These are phyloP conservation scores for Pampus argenteus DNA, from an alignment of 2,797 vertebrate species.

Conservation along the genomic window DNA sequence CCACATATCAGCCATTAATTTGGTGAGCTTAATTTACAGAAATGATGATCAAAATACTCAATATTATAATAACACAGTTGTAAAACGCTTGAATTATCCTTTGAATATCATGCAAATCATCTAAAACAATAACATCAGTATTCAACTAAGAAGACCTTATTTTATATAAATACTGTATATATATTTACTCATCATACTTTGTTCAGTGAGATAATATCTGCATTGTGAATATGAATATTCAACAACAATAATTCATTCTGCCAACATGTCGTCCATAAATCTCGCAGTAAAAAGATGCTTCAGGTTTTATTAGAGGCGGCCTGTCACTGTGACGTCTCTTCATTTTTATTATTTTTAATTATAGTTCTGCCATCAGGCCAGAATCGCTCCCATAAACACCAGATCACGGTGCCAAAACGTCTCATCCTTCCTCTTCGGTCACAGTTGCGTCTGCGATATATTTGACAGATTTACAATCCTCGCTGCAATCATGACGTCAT, in stretches of 20 bases:
- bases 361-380: slow-evolving; percentile 7
- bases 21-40: no score
- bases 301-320: slow-evolving; percentile 14
- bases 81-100: no score
- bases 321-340: slow-evolving; percentile 17
- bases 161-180: no score
- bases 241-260: not conserved
- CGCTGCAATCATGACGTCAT: not conserved
- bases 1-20: no score
- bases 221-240: not conserved
- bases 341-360: slow-evolving; percentile 26
- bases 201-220: no score
- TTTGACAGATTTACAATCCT: slow-evolving; percentile 12
- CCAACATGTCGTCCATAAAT: not conserved
- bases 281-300: slow-evolving; percentile 3
- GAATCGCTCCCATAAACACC: slow-evolving; percentile 16
- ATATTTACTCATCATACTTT: no score
- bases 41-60: no score
- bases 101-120: no score
- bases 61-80: no score
- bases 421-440: slow-evolving; percentile 24
- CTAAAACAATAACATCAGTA: no score
- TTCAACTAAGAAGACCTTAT: no score
- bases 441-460: not conserved
- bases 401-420: slow-evolving; percentile 16